Percentiles rank a stretch among this genome's conserved stretches.
phyloP scores from a whole-genome alignment of 2,113 vertebrate genomes.

The Cephalopterus ornatus region DNA sequence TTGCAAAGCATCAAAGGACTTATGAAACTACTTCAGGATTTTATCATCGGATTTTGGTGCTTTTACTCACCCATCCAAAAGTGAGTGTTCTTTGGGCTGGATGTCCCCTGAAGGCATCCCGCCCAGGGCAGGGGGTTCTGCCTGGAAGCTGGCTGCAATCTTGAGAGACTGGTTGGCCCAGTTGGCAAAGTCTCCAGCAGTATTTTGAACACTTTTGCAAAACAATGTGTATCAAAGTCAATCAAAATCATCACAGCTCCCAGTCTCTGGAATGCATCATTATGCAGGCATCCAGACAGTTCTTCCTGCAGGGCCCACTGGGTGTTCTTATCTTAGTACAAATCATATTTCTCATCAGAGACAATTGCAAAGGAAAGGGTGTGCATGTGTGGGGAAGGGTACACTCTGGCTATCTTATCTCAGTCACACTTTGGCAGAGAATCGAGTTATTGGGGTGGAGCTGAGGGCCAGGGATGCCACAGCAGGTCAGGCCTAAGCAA shows the following conservation, averaged over 20 bases:
- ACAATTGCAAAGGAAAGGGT: neutral
- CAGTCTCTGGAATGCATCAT: neutral
- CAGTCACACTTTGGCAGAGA: neutral
- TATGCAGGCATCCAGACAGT: neutral
- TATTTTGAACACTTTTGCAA: neutral
- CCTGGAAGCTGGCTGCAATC: neutral
- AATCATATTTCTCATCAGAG: neutral
- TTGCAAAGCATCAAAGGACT: neutral
- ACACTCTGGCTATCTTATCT: neutral
- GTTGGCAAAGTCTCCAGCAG: neutral
- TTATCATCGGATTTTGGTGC: neutral
- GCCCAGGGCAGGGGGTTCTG: neutral
- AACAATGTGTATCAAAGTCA: neutral
- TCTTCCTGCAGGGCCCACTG: neutral
- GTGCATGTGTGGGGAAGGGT: neutral
- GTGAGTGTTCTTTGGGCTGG: neutral
- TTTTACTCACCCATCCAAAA: neutral
- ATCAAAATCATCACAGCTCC: neutral
- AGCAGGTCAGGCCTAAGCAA: neutral
- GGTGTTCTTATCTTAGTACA: neutral
- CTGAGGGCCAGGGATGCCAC: neutral
- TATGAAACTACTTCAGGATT: neutral
- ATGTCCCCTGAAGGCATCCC: neutral
- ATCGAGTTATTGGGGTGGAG: neutral
- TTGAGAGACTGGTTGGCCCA: neutral